Evolutionary conservation across 1,140 invertebrate species (phyloP).

Genomic region (Zaprionus inermis): DNA sequence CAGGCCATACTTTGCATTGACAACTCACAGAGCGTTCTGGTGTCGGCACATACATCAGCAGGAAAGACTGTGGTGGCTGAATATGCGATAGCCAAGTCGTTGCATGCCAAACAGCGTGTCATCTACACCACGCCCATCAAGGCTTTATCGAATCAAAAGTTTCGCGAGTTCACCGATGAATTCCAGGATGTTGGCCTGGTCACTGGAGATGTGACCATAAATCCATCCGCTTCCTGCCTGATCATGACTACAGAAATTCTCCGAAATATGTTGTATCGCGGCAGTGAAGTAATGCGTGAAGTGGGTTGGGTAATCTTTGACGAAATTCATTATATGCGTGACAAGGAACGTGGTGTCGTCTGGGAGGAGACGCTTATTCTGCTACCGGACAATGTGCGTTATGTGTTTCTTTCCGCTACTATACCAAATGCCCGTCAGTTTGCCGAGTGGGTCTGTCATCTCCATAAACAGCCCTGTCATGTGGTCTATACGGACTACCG

Average conservation of each 20-base stretch:
- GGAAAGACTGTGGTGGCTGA: constrained; percentile 99
- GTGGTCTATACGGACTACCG: constrained; percentile 99
- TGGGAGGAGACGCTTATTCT: constrained; percentile 99
- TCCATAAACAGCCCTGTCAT: constrained; percentile 99
- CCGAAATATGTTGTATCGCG: constrained; percentile 98
- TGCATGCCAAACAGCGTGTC: constrained; percentile 92
- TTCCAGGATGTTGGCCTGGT: constrained; percentile 99
- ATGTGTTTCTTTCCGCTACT: constrained; percentile 99
- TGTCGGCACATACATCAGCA: constrained; percentile 99
- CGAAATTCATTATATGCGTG: constrained; percentile 99
- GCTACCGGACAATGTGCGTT: constrained; percentile 98
- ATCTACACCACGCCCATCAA: constrained; percentile 99
- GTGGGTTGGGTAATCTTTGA: constrained; percentile 99
- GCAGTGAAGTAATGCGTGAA: constrained; percentile 99
- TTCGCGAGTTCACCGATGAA: constrained; percentile 98
- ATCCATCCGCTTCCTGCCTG: constrained; percentile 97
- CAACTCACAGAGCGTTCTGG: constrained; percentile 98
- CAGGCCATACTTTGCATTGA: constrained; percentile 99
- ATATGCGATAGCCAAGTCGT: constrained; percentile 89
- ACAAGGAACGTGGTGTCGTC: constrained; percentile 99
- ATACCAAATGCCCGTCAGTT: constrained; percentile 99
- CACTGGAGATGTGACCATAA: constrained; percentile 99
- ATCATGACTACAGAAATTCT: constrained; percentile 99
- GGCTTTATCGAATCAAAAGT: constrained; percentile 99
- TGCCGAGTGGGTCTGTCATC: constrained; percentile 98